Percentiles rank a stretch among this genome's conserved stretches.
Conservation (phyloP, 2,797 vertebrate species). For the Strix occidentalis region DNA sequence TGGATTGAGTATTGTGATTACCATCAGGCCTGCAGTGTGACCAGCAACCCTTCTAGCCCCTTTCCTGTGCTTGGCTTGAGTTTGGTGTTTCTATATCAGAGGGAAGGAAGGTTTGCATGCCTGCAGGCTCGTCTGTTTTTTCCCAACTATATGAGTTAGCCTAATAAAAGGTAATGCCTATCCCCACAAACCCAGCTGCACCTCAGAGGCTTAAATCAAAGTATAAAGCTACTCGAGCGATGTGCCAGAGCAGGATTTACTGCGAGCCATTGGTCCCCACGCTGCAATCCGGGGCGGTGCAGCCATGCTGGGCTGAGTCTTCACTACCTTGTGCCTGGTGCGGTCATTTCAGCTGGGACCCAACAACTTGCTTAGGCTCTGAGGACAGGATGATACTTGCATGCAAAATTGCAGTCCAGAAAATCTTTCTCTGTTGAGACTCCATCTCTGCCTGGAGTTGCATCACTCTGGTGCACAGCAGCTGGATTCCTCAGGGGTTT, state of each 20-base stretch:
- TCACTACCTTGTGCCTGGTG: fast-evolving
- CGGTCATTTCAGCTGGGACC: neutral
- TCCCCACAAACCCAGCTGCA: neutral
- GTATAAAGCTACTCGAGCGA: neutral
- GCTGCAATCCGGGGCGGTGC: fast-evolving
- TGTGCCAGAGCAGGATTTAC: neutral
- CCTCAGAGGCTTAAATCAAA: neutral
- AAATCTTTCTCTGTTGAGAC: fast-evolving
- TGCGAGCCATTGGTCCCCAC: no score
- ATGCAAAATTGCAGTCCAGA: neutral
- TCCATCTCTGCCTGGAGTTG: neutral
- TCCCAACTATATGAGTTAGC: fast-evolving
- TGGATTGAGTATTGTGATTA: neutral
- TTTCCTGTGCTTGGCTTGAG: neutral
- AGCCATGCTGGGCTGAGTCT: neutral
- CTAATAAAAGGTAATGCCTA: neutral
- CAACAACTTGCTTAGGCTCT: neutral
- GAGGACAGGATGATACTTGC: no score
- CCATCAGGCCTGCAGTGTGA: neutral
- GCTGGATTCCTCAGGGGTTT: neutral
- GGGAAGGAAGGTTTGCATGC: fast-evolving
- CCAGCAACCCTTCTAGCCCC: neutral
- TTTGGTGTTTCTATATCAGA: neutral
- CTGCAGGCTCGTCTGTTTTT: neutral
- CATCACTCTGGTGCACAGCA: fast-evolving